A percentile compares a stretch with the other conserved stretches of the same genome.
Evolutionary conservation across 2,113 vertebrate genomes (phyloP).

Genomic region (Chamaetylas fuelleborni): DNA sequence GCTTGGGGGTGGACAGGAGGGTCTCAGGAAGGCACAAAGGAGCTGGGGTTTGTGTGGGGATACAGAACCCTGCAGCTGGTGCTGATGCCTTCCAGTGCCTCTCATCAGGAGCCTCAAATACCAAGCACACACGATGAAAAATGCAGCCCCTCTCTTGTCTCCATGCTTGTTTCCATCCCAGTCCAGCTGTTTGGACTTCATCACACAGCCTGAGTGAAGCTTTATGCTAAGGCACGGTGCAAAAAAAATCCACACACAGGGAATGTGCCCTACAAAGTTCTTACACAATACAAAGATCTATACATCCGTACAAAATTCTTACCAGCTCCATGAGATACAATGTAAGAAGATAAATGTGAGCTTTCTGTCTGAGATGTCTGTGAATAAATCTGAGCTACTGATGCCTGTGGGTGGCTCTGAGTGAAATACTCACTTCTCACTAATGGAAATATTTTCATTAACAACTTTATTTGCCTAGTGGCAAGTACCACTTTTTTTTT

Average conservation of each 20-base stretch:
- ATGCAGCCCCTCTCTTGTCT: neutral
- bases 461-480: neutral
- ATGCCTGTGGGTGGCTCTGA: neutral
- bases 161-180: neutral
- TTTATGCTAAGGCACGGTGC: neutral
- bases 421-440: neutral
- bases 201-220: neutral
- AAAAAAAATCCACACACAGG: neutral
- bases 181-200: neutral
- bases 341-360: neutral
- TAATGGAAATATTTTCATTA: constrained; percentile 29
- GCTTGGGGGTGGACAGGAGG: neutral
- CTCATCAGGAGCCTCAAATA: neutral
- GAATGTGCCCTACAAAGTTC: neutral
- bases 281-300: too few relatives aligned
- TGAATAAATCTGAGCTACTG: neutral
- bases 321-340: neutral
- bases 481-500: neutral
- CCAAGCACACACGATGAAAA: fast-evolving
- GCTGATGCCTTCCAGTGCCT: neutral
- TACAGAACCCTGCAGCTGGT: neutral
- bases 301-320: neutral
- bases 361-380: neutral
- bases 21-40: neutral
- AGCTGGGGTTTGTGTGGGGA: neutral